These are phyloP conservation scores for Zygothrica quintamaculata DNA, from an alignment of 2,888 invertebrate genomes.

Conservation along the genomic window DNA sequence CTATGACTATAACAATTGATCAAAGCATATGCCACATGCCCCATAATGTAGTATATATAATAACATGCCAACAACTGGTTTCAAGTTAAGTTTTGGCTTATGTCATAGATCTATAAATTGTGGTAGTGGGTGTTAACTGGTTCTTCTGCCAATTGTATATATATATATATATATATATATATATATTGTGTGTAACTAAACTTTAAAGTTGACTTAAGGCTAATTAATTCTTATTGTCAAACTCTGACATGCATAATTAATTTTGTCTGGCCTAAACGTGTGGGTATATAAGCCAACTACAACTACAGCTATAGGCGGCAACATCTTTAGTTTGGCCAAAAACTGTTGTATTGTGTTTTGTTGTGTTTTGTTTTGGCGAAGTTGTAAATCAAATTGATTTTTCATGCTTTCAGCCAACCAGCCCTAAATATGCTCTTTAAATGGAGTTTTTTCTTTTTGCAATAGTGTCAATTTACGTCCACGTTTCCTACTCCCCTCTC, in stretches of 20 bases:
- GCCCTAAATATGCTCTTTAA: too few species aligned
- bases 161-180: too few species aligned
- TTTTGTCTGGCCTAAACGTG: too few species aligned
- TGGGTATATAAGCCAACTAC: too few species aligned
- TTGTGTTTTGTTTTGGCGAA: not conserved
- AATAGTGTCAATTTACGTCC: constrained; percentile 25
- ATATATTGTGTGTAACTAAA: too few species aligned
- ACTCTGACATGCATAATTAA: constrained; percentile 61
- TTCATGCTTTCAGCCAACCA: too few species aligned
- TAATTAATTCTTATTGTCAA: constrained; percentile 65
- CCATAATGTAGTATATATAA: too few species aligned
- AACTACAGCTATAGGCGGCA: not conserved
- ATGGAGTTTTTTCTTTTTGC: constrained; percentile 14
- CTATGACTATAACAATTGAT: constrained; percentile 21
- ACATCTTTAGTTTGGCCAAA: constrained; percentile 17
- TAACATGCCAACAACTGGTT: not conserved
- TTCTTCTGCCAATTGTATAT: constrained; percentile 17
- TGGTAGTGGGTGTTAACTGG: constrained; percentile 38
- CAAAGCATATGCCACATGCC: not conserved
- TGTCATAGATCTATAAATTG: constrained; percentile 50
- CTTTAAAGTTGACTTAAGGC: constrained; percentile 37
- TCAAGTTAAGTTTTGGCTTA: constrained; percentile 27
- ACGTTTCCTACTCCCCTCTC: not conserved
- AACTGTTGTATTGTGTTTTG: not conserved
- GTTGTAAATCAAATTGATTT: constrained; percentile 20